A percentile compares a stretch with the other conserved stretches of the same genome.
Conservation (phyloP, 2,797 vertebrate species). For the Acanthurus tractus region DNA sequence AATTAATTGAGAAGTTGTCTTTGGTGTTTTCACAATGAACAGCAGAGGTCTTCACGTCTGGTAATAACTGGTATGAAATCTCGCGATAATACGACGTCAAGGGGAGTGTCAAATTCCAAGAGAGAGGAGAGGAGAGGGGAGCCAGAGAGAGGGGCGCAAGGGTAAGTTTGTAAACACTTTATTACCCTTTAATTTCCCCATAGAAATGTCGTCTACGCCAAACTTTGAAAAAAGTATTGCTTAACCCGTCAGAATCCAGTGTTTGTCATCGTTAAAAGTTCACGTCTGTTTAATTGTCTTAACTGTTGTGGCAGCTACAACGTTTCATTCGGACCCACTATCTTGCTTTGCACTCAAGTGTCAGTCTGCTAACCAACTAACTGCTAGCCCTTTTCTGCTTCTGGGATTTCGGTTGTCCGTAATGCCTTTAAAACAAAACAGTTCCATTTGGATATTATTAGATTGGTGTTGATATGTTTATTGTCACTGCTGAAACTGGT, state of each 20-base stretch:
- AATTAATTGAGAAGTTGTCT: neutral
- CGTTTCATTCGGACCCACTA: constrained; percentile 73
- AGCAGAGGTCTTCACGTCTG: neutral
- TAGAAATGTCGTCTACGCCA: constrained; percentile 19
- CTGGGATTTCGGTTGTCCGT: neutral
- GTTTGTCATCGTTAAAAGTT: constrained; percentile 25
- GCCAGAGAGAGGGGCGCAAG: constrained; percentile 83
- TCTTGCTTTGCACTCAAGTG: constrained; percentile 78
- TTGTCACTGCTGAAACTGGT: constrained; percentile 40
- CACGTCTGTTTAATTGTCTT: constrained; percentile 57
- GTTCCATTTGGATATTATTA: neutral
- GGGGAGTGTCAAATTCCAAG: constrained; percentile 90
- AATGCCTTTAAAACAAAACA: neutral
- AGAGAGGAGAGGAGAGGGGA: constrained; percentile 83
- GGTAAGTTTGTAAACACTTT: constrained; percentile 91
- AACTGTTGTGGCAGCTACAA: constrained; percentile 66
- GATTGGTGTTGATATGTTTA: constrained; percentile 1
- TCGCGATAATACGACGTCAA: constrained; percentile 82
- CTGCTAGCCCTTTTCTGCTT: constrained; percentile 38
- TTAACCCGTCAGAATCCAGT: constrained; percentile 14
- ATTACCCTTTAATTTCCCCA: constrained; percentile 69
- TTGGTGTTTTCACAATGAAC: neutral
- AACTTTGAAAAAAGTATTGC: constrained; percentile 4
- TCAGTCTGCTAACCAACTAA: constrained; percentile 76
- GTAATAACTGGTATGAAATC: constrained; percentile 50